Evolutionary conservation across 2,888 invertebrate species (phyloP).

Genomic region (Ennomos erosarius): DNA sequence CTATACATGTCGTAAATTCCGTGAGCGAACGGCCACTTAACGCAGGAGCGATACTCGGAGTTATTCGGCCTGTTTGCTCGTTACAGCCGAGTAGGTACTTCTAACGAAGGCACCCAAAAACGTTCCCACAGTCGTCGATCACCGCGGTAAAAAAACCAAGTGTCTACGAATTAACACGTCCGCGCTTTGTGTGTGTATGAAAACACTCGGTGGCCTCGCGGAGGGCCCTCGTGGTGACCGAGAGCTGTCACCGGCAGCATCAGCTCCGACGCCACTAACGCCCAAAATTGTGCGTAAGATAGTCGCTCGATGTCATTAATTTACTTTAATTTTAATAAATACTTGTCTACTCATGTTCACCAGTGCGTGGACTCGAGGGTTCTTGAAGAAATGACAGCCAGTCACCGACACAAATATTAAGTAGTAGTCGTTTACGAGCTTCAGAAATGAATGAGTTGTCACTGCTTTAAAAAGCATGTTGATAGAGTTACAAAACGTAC

Average conservation of each 20-base stretch:
- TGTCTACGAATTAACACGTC: slow-evolving; percentile 85
- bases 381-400: slow-evolving; percentile 60
- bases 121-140: slow-evolving; percentile 84
- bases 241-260: slow-evolving; percentile 68
- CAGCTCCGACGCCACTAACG: slow-evolving; percentile 59
- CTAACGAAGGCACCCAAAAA: slow-evolving; percentile 81
- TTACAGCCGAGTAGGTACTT: slow-evolving; percentile 79
- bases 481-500: slow-evolving; percentile 17
- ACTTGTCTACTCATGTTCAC: slow-evolving; percentile 51
- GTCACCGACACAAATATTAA: slow-evolving; percentile 56
- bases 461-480: slow-evolving; percentile 16
- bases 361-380: slow-evolving; percentile 54
- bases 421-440: slow-evolving; percentile 58
- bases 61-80: slow-evolving; percentile 80
- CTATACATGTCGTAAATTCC: slow-evolving; percentile 74
- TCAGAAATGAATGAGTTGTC: slow-evolving; percentile 36
- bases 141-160: slow-evolving; percentile 78
- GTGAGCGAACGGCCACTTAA: slow-evolving; percentile 73
- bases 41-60: slow-evolving; percentile 76
- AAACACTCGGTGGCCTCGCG: slow-evolving; percentile 78
- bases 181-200: slow-evolving; percentile 80
- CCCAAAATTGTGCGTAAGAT: slow-evolving; percentile 68
- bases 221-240: slow-evolving; percentile 80
- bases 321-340: slow-evolving; percentile 74
- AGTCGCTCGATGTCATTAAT: slow-evolving; percentile 75